Evolutionary conservation across 2,113 vertebrate species (phyloP).

Genomic region (Paraplagusia blochii): DNA sequence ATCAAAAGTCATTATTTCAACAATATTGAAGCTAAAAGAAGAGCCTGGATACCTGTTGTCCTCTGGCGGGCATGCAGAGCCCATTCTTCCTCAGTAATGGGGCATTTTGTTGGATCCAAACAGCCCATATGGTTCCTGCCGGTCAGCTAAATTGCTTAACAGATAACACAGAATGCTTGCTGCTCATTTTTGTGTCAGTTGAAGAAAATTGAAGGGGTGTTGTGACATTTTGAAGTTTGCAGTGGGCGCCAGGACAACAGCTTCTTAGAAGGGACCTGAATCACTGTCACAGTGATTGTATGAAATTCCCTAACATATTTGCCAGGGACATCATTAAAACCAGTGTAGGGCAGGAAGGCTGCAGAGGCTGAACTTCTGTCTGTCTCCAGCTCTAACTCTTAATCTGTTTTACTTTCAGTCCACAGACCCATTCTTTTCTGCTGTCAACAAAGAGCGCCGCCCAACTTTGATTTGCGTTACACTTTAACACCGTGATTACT

Average conservation of each 20-base stretch:
- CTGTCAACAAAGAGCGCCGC: slow-evolving; percentile 1
- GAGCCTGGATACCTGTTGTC: slow-evolving; percentile 4
- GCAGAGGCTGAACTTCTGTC: background rate
- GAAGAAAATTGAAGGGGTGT: slow-evolving; percentile 29
- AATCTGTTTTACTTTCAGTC: slow-evolving; percentile 15
- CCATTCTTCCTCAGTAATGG: slow-evolving; percentile 21
- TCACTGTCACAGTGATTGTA: slow-evolving; percentile 11
- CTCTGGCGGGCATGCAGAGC: slow-evolving; percentile 10
- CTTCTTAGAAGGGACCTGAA: slow-evolving; percentile 45
- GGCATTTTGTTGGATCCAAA: slow-evolving; percentile 32
- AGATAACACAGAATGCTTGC: slow-evolving; percentile 30
- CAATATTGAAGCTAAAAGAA: slow-evolving; percentile 20
- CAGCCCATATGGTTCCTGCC: slow-evolving; percentile 30
- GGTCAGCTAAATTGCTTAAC: slow-evolving; percentile 50
- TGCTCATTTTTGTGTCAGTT: slow-evolving; percentile 50
- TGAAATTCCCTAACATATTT: slow-evolving; percentile 1
- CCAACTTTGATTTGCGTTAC: slow-evolving; percentile 9
- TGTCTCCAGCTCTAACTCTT: slow-evolving; percentile 7
- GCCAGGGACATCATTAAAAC: slow-evolving; percentile 25
- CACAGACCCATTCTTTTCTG: background rate
- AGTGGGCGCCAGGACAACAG: slow-evolving; percentile 39
- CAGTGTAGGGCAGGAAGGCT: background rate
- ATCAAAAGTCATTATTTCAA: slow-evolving; percentile 15
- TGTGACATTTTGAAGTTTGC: slow-evolving; percentile 49
- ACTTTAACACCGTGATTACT: slow-evolving; percentile 13